These are phyloP conservation scores for Mesoclemmys tuberculata DNA, from an alignment of 2,113 vertebrate genomes.

Conservation along the genomic window DNA sequence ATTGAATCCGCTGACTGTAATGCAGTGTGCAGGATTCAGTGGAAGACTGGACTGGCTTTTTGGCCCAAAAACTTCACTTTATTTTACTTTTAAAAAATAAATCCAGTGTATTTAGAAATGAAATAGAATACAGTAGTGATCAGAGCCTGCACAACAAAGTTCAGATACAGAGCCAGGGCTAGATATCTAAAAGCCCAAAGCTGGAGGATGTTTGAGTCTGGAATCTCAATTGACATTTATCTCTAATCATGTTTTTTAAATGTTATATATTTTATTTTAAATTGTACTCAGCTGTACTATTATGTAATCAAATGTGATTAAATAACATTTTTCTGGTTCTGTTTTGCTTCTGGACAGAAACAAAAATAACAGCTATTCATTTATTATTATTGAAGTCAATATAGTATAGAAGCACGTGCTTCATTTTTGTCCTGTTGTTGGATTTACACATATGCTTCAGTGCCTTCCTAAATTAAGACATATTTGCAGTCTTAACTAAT, in stretches of 20 bases:
- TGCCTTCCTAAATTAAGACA: neutral
- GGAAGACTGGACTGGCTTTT: neutral
- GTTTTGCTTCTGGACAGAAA: neutral
- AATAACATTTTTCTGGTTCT: constrained; percentile 14
- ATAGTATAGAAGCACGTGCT: neutral
- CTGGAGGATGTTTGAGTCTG: neutral
- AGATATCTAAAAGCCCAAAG: neutral
- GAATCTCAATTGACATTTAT: neutral
- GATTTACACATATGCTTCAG: neutral
- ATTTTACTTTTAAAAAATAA: neutral
- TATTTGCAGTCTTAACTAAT: neutral
- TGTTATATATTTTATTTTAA: neutral
- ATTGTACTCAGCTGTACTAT: neutral
- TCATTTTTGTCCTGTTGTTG: neutral
- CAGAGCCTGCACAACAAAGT: neutral
- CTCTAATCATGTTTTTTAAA: neutral
- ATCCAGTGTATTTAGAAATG: neutral
- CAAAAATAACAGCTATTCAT: constrained; percentile 4
- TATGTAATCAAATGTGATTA: constrained; percentile 11
- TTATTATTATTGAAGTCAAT: neutral
- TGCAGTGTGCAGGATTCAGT: neutral
- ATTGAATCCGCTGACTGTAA: neutral
- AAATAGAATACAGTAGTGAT: neutral
- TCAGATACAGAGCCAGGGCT: neutral
- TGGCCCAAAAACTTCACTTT: neutral